Conservation (phyloP, 2,113 vertebrate genomes). For the Jacana jacana region DNA sequence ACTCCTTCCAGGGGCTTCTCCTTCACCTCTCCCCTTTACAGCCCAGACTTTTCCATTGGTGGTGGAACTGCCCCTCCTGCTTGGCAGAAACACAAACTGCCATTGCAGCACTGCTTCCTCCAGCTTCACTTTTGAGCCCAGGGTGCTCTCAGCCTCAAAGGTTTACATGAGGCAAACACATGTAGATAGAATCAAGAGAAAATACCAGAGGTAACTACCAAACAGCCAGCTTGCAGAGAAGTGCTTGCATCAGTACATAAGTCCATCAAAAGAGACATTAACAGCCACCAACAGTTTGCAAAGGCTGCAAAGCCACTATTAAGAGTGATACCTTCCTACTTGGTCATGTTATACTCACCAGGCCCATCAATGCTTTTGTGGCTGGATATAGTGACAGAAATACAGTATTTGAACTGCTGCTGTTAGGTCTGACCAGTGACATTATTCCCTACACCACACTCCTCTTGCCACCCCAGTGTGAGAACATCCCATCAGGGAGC, state of each 20-base stretch:
- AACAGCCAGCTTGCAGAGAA: not conserved
- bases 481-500: no score
- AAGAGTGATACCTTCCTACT: not conserved
- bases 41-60: fast-evolving
- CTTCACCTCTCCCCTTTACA: not conserved
- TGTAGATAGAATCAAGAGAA: not conserved
- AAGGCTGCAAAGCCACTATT: not conserved
- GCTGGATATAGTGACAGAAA: not conserved
- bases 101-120: not conserved
- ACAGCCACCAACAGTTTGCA: not conserved
- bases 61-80: not conserved
- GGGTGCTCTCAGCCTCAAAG: not conserved
- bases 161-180: not conserved
- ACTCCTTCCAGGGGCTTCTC: not conserved
- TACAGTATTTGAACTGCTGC: not conserved
- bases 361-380: not conserved
- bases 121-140: not conserved
- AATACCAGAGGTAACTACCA: not conserved
- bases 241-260: fast-evolving
- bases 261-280: not conserved
- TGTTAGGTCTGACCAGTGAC: no score
- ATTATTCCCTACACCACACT: not conserved
- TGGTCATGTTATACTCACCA: no score
- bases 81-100: not conserved
- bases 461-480: fast-evolving